phyloP scores from a whole-genome alignment of 2,888 invertebrate species.

The Xanthia icteritia region DNA sequence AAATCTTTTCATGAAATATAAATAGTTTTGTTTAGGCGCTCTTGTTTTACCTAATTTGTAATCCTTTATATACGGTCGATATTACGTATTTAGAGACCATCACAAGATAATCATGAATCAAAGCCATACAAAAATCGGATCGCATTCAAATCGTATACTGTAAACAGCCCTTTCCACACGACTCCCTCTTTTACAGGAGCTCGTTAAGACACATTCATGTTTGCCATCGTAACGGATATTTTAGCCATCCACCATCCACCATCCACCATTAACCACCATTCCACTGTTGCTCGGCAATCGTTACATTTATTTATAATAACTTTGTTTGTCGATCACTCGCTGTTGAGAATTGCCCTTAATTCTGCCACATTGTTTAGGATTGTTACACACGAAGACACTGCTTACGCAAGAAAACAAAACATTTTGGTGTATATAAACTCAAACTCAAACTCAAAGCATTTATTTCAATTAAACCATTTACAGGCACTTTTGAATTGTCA shows the following conservation, averaged over 20 bases:
- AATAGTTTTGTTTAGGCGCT: too few relatives aligned
- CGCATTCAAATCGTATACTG: slow-evolving; percentile 69
- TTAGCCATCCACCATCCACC: slow-evolving; percentile 66
- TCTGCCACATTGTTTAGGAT: slow-evolving; percentile 47
- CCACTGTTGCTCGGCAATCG: slow-evolving; percentile 53
- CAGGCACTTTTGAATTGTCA: too few relatives aligned
- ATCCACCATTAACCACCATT: slow-evolving; percentile 1
- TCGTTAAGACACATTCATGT: slow-evolving; percentile 89
- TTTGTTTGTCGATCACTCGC: slow-evolving; percentile 62
- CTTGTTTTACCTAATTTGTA: too few relatives aligned
- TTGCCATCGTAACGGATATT: slow-evolving; percentile 84
- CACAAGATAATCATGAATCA: too few relatives aligned
- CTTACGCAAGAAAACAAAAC: neutral
- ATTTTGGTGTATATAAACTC: neutral
- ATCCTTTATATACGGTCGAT: too few relatives aligned
- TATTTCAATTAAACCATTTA: too few relatives aligned
- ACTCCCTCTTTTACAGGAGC: slow-evolving; percentile 82
- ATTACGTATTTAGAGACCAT: too few relatives aligned
- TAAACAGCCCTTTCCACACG: slow-evolving; percentile 67
- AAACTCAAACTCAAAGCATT: too few relatives aligned
- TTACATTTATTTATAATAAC: slow-evolving; percentile 66
- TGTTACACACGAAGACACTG: slow-evolving; percentile 24
- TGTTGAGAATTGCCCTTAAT: slow-evolving; percentile 57
- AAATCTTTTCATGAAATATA: too few relatives aligned
- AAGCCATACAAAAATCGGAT: neutral